Percentiles rank a stretch among this genome's conserved stretches.
phyloP scores from a whole-genome alignment of 2,113 vertebrate genomes.

The Oncorhynchus clarkii region DNA sequence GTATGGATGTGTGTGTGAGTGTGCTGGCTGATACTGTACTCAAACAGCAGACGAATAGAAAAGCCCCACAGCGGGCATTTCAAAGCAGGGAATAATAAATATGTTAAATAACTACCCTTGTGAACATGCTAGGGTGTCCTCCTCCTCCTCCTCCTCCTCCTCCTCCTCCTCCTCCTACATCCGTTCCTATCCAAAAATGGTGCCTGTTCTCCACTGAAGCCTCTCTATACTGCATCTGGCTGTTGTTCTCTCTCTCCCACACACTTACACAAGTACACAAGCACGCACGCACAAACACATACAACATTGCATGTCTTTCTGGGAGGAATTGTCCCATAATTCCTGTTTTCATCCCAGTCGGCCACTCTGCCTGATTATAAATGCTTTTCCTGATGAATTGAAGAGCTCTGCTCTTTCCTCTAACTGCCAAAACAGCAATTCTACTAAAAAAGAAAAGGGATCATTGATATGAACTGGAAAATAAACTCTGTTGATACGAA shows the following conservation, averaged over 20 bases:
- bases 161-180: too few species aligned
- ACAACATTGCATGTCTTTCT: slow-evolving; percentile 2
- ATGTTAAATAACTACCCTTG: too few species aligned
- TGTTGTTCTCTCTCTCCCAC: neutral
- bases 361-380: slow-evolving; percentile 30
- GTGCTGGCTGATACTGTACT: too few species aligned
- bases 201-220: too few species aligned
- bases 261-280: slow-evolving; percentile 1
- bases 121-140: too few species aligned
- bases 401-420: neutral
- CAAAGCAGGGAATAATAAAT: too few species aligned
- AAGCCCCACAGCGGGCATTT: too few species aligned
- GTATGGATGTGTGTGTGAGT: too few species aligned
- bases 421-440: neutral
- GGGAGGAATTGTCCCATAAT: neutral
- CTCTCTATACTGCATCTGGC: too few species aligned
- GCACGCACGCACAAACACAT: neutral
- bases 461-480: slow-evolving; percentile 51
- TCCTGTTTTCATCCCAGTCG: neutral
- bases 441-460: slow-evolving; percentile 17
- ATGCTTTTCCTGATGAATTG: slow-evolving; percentile 50
- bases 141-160: too few species aligned
- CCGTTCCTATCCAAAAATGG: too few species aligned
- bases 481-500: slow-evolving; percentile 56
- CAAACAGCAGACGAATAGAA: too few species aligned